Base-by-base conservation (phyloP, 2,113 vertebrate genomes). In the Silurus meridionalis region DNA sequence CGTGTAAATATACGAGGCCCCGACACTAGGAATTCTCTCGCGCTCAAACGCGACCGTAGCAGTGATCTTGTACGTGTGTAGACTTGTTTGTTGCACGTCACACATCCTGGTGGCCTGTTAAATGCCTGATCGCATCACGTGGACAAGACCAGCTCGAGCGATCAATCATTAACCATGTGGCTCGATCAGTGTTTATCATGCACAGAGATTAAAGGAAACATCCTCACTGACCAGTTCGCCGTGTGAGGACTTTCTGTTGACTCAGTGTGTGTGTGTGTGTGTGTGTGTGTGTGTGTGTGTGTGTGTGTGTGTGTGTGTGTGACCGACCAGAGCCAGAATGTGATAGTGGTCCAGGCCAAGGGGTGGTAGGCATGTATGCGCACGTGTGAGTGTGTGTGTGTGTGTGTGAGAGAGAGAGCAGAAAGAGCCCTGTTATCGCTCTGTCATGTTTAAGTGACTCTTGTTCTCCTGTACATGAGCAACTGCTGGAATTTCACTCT, bases 391-490 rank as follows among this genome's bases (percentile, higher is more conserved):
- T 80, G 46, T 69, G 28, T 46, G 61, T 82, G 50, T 67, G 67
- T 81, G 19, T n/a, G 5, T 14, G 19, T 7, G 13, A 15, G 28
- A n/a, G 46, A 3, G 60, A 37, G 60, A 75, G 66, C 64, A 80
- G 75, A 74, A 83, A 74, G 28, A 17, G 71, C 55, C n/a, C 19
- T 58, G 53, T 79, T 77, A 14, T 77, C 52, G 15, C 74, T 77
- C 75, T 37, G 60, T 85, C 11, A 80, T 82, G 75, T 87, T 80
- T 8, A 84, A 67, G 80, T 88, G 67, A 52, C 81, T 84, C 80
- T 85, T 19, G 19, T 88, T 83, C 80, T 88, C 19, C 23, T 37
- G 57, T 77, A 53, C 58, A 53, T 79, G 67, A 84, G n/a, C 64
- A 84, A 84, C n/a, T n/a, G 21, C 23, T 77, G 52, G 23, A 55